A percentile compares a stretch with the other conserved stretches of the same genome.
phyloP scores from a whole-genome alignment of 2,113 vertebrate genomes.

The Loxodonta africana region DNA sequence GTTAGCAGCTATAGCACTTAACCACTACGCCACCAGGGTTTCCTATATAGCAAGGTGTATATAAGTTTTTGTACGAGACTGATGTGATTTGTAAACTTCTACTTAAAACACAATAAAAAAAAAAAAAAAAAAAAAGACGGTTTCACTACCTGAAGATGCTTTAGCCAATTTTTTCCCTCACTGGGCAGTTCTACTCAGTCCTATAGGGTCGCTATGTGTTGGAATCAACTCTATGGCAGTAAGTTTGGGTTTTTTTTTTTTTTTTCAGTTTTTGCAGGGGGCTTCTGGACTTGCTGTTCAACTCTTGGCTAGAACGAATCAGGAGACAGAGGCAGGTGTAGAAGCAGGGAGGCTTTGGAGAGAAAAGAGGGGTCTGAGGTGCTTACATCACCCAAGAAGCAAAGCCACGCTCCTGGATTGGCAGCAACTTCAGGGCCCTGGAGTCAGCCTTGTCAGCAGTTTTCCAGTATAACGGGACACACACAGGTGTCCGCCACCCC shows the following conservation, averaged over 20 bases:
- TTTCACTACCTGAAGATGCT: neutral
- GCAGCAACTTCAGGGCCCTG: neutral
- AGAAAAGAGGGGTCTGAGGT: neutral
- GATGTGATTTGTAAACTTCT: too few species aligned
- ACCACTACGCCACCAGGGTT: too few species aligned
- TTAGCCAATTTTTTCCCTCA: neutral
- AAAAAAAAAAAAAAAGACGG: too few species aligned
- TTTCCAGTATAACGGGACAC: neutral
- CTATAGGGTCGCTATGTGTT: too few species aligned
- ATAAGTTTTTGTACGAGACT: too few species aligned
- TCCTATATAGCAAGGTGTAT: too few species aligned
- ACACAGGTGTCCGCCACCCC: neutral
- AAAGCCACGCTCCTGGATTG: neutral
- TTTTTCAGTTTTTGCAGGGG: too few species aligned
- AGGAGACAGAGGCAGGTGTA: neutral
- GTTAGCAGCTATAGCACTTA: too few species aligned
- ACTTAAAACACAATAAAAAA: too few species aligned
- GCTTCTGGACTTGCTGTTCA: neutral
- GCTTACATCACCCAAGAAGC: neutral
- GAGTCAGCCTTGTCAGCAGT: neutral
- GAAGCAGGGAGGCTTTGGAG: neutral
- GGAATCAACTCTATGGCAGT: too few species aligned
- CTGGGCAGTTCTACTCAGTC: neutral
- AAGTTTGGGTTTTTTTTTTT: too few species aligned
- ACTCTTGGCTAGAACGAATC: neutral